Conservation (phyloP, 2,113 vertebrate species). For the Hirundichthys speculiger region DNA sequence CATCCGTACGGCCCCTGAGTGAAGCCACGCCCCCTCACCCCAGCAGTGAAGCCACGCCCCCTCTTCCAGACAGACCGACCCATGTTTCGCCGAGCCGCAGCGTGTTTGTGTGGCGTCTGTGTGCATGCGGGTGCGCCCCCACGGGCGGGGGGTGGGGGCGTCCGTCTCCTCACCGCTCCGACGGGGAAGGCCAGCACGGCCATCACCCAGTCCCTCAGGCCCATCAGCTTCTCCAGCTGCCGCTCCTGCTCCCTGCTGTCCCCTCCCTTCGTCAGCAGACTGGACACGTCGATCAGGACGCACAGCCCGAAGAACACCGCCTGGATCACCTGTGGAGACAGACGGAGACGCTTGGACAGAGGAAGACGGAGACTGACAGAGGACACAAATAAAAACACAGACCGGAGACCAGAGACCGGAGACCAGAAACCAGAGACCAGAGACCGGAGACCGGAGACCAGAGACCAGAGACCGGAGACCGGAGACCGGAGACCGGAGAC, state of each 20-base stretch:
- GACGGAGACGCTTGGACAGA: background rate
- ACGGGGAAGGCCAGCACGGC: constrained; percentile 95
- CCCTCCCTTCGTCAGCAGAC: constrained; percentile 91
- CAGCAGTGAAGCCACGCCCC: too few relatives aligned
- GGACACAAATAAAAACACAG: too few relatives aligned
- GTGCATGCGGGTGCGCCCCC: background rate
- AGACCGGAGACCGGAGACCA: too few relatives aligned
- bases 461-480: too few relatives aligned
- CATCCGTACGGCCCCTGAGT: too few relatives aligned
- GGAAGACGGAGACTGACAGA: too few relatives aligned
- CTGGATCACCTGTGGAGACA: constrained; percentile 88
- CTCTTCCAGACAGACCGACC: too few relatives aligned
- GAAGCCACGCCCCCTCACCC: too few relatives aligned
- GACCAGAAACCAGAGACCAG: too few relatives aligned
- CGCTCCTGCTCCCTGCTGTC: constrained; percentile 93
- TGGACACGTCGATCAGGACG: constrained; percentile 94
- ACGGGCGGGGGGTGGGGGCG: background rate
- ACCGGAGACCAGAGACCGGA: too few relatives aligned
- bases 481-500: too few relatives aligned
- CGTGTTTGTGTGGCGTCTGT: background rate
- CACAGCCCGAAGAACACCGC: constrained; percentile 96
- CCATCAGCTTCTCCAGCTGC: constrained; percentile 93
- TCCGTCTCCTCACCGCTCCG: constrained; percentile 87
- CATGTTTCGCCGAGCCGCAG: too few relatives aligned
- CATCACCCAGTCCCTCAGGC: constrained; percentile 96